These are phyloP conservation scores for Hippocampus kuda DNA, from an alignment of 2,797 vertebrate genomes.

Conservation along the genomic window DNA sequence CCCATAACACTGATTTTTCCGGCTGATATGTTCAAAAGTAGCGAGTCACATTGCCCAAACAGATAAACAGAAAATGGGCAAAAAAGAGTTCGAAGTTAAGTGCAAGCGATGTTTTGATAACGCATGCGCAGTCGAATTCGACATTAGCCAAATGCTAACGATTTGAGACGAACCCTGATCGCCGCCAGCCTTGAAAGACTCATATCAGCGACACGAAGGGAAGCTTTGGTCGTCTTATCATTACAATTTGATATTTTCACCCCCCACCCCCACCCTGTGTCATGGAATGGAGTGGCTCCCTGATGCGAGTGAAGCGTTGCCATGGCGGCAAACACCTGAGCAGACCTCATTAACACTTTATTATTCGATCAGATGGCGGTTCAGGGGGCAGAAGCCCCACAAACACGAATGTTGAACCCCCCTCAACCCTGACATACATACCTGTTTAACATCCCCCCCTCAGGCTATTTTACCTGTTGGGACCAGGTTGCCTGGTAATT, in stretches of 20 bases:
- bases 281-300: constrained; percentile 30
- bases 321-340: constrained; percentile 34
- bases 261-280: constrained; percentile 6
- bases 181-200: too few relatives aligned
- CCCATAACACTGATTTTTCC: too few relatives aligned
- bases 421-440: background rate
- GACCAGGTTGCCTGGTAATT: background rate
- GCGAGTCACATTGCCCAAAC: too few relatives aligned
- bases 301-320: background rate
- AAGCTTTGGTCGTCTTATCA: too few relatives aligned
- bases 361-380: constrained; percentile 46
- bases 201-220: too few relatives aligned
- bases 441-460: background rate
- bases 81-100: too few relatives aligned
- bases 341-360: constrained; percentile 41
- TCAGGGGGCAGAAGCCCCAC: background rate
- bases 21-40: too few relatives aligned
- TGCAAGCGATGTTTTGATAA: too few relatives aligned
- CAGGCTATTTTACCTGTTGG: background rate
- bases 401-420: background rate
- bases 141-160: too few relatives aligned
- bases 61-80: too few relatives aligned
- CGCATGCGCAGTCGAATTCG: too few relatives aligned
- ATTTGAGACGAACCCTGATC: too few relatives aligned
- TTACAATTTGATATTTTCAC: constrained; percentile 22